Percentiles rank a stretch among this genome's conserved stretches.
Evolutionary conservation across 2,888 invertebrate species (phyloP).

Genomic region (Psylliodes chrysocephalus): DNA sequence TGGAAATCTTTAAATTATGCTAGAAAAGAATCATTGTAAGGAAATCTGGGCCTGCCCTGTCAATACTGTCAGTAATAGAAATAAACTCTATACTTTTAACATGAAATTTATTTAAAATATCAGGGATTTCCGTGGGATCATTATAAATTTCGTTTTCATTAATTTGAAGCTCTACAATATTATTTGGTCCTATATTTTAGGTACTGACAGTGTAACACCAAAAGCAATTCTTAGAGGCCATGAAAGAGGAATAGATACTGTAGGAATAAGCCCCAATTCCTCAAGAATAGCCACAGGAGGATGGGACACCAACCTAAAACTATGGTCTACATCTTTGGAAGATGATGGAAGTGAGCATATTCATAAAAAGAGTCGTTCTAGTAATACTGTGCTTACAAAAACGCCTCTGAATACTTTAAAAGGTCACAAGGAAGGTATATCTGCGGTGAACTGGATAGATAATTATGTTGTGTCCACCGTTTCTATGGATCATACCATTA

Average conservation of each 20-base stretch:
- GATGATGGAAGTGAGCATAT: conserved; percentile 57
- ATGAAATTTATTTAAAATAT: too few species aligned
- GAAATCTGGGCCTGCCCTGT: too few species aligned
- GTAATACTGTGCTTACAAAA: conserved; percentile 62
- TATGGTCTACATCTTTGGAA: conserved; percentile 80
- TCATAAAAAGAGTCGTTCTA: conserved; percentile 55
- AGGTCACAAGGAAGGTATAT: conserved; percentile 93
- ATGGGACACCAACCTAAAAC: conserved; percentile 91
- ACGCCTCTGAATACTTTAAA: conserved; percentile 87
- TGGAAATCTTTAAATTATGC: too few species aligned
- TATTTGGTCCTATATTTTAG: conserved; percentile 27
- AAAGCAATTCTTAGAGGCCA: conserved; percentile 89
- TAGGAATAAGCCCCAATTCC: conserved; percentile 78
- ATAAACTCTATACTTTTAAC: too few species aligned
- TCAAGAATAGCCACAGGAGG: conserved; percentile 83
- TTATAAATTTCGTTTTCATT: too few species aligned
- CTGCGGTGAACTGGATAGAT: conserved; percentile 86
- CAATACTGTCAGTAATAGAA: too few species aligned
- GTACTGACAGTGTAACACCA: conserved; percentile 79
- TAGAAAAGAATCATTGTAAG: too few species aligned
- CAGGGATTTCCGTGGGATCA: too few species aligned
- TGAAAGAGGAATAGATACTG: conserved; percentile 89
- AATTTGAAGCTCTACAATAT: too few species aligned
- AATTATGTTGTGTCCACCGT: conserved; percentile 81
- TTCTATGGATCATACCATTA: conserved; percentile 96